These are phyloP conservation scores for Acanthisitta chloris DNA, from an alignment of 2,113 vertebrate genomes.

Conservation along the genomic window DNA sequence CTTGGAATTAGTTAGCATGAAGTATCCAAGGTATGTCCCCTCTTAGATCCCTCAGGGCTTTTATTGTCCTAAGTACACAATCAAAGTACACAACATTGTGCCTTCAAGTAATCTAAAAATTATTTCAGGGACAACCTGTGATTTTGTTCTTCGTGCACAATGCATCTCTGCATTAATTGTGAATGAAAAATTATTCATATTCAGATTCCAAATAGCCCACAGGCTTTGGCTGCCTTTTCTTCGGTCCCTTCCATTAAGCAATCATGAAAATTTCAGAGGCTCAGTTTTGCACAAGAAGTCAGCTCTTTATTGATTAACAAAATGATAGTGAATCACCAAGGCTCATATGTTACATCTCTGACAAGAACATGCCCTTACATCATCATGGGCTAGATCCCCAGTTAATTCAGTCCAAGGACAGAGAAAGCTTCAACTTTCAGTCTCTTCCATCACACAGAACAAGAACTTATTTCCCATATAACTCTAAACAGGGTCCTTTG, in stretches of 20 bases:
- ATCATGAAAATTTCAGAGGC: not conserved
- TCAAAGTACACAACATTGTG: not conserved
- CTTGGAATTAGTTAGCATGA: not conserved
- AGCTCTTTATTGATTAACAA: not conserved
- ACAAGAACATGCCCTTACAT: not conserved
- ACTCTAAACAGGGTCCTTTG: not conserved
- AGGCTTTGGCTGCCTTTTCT: not conserved
- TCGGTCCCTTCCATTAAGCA: not conserved
- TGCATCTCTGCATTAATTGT: not conserved
- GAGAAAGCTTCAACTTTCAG: not conserved
- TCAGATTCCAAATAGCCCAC: not conserved
- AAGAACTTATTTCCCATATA: not conserved
- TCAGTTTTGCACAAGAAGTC: not conserved
- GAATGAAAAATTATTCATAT: slow-evolving; percentile 49
- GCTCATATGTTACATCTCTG: not conserved
- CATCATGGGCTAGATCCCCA: not conserved
- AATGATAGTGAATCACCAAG: not conserved
- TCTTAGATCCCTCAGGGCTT: not conserved
- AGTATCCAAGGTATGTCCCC: not conserved
- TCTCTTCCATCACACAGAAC: not conserved
- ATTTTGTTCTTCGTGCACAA: not conserved
- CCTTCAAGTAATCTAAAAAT: not conserved
- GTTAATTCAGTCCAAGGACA: not conserved
- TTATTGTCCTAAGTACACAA: not conserved
- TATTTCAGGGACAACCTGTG: slow-evolving; percentile 2